Percentiles rank a stretch among this genome's conserved stretches.
Conservation (phyloP, 2,113 vertebrate genomes). For the Donacobius atricapilla region DNA sequence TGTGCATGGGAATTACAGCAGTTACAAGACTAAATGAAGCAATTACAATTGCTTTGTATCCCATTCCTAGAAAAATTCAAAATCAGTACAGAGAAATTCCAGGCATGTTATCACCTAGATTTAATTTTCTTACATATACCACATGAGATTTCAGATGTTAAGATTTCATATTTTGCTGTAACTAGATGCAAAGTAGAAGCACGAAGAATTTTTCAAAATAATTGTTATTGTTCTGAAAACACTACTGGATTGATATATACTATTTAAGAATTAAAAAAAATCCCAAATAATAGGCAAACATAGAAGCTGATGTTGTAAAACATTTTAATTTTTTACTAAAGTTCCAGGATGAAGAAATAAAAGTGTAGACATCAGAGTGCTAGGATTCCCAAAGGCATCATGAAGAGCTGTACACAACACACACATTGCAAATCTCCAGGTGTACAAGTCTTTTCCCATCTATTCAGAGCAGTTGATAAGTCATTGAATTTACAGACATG, state of each 20-base stretch:
- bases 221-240: background rate
- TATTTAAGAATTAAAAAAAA: background rate
- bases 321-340: background rate
- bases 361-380: background rate
- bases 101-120: background rate
- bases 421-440: background rate
- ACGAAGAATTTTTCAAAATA: background rate
- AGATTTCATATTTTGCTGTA: conserved; percentile 9
- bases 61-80: background rate
- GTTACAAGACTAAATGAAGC: background rate
- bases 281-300: background rate
- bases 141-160: background rate
- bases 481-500: background rate
- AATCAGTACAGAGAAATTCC: background rate
- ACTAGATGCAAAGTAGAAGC: background rate
- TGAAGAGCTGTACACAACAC: background rate
- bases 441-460: background rate
- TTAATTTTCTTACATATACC: background rate
- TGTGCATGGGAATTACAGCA: background rate
- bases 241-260: background rate
- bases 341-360: background rate
- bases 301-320: background rate
- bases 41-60: background rate
- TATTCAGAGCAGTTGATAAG: background rate
- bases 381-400: background rate